Evolutionary conservation across 2,113 vertebrate genomes (phyloP), one percentile per base, ranked within the genome.

Genomic region (Chloroceryle aenea): DNA sequence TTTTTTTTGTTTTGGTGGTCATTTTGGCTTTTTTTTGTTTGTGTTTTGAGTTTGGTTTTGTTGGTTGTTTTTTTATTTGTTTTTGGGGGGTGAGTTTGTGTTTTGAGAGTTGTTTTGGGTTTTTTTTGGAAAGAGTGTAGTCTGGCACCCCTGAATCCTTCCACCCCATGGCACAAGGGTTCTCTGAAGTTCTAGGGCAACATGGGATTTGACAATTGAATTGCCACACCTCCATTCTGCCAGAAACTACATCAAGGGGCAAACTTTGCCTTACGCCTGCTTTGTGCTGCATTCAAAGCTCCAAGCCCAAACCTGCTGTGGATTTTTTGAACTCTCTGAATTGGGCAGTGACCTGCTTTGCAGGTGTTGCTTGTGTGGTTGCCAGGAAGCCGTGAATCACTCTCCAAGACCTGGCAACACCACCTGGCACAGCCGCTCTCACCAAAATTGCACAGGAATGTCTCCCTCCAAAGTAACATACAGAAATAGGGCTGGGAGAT

Each of bases 371-470:
- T 52, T 9, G 4, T 47, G 66, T 1, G 2, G 30, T 48, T 48
- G 32, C 63, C 43, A 40, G 30, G 18, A 55, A 74, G 66, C n/a
- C 47, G 40, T 69, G 13, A 40, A 62, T 6, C 52, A 10, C 74
- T 29, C 40, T 59, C 63, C 63, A 32, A 1, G 0, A 48, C 15
- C 4, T 1, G 43, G 13, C 15, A 91, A 40, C n/a, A 71, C n/a
- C 40, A 87, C 87, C n/a, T 4, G 2, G 26, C 40, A 14, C 22
- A 53, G 18, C 12, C 12, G 1, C 56, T n/a, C 42, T 69, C 29
- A 1, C 42, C 68, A 71, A 2, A 27, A 73, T 55, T 0, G 1
- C 12, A 42, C 62, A 53, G 40, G 12, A 67, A 59, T 0, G 1
- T 16, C 30, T 58, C 52, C 64, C 43, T 55, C 52, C n/a, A 90